phyloP scores from a whole-genome alignment of 2,888 invertebrate genomes.

The Drosophila conformis region DNA sequence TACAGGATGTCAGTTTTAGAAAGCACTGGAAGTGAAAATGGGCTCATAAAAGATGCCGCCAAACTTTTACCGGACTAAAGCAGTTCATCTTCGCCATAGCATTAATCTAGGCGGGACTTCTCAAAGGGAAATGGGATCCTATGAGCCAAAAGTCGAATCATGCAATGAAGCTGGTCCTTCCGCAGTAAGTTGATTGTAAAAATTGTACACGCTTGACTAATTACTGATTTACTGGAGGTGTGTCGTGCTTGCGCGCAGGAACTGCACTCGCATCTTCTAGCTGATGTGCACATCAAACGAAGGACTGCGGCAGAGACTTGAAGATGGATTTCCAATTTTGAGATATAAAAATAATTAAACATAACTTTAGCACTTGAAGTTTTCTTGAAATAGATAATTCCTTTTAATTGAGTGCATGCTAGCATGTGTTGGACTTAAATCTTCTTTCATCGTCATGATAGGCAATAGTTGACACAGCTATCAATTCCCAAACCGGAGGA shows the following conservation, averaged over 20 bases:
- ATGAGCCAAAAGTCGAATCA: neutral
- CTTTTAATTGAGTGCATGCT: neutral
- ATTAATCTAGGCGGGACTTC: no score
- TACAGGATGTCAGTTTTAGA: no score
- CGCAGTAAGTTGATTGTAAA: no score
- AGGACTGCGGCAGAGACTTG: fast-evolving
- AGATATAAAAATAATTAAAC: neutral
- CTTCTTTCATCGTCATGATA: neutral
- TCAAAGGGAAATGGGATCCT: neutral
- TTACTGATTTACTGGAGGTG: no score
- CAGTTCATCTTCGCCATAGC: no score
- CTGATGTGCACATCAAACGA: neutral
- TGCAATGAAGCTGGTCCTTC: neutral
- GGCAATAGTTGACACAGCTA: neutral
- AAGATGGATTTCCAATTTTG: fast-evolving
- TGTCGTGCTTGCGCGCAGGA: no score
- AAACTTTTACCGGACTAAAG: no score
- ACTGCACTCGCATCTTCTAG: no score
- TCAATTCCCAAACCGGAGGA: neutral
- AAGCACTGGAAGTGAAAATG: no score
- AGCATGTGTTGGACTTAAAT: neutral
- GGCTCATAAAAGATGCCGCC: no score
- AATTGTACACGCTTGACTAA: no score
- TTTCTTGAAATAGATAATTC: neutral
- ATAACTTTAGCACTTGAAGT: neutral